Conservation (phyloP, 2,888 invertebrate genomes). For the Apomyelois bistriatella region DNA sequence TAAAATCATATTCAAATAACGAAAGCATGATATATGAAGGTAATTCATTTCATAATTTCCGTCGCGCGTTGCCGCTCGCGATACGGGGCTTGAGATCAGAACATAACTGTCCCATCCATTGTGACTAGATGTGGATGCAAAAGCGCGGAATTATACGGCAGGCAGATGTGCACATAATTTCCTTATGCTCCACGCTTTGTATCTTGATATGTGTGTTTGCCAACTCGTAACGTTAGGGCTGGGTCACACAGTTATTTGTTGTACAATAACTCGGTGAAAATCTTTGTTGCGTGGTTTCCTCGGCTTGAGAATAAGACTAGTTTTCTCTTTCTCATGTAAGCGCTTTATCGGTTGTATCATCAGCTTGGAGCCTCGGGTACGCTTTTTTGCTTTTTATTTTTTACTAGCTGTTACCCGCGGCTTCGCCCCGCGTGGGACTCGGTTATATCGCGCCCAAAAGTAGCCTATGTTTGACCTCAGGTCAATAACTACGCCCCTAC, state of each 20-base stretch:
- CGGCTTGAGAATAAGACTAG: too few species aligned
- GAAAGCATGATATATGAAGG: background rate
- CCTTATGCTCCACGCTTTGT: slow-evolving; percentile 5
- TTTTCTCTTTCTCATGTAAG: too few species aligned
- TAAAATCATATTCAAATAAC: background rate
- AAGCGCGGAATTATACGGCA: background rate
- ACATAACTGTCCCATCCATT: slow-evolving; percentile 2
- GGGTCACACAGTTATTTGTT: background rate
- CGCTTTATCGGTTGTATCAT: too few species aligned
- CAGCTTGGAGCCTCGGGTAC: too few species aligned
- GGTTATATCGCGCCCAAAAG: too few species aligned
- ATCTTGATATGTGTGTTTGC: slow-evolving; percentile 6
- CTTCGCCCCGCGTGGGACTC: too few species aligned
- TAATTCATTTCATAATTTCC: background rate
- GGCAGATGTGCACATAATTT: background rate
- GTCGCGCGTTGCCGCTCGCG: background rate
- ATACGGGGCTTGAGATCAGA: background rate
- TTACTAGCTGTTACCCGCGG: too few species aligned
- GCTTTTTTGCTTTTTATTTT: too few species aligned
- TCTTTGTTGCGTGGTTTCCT: too few species aligned
- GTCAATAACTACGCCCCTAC: too few species aligned
- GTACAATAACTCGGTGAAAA: too few species aligned
- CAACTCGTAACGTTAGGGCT: background rate
- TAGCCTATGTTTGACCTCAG: too few species aligned
- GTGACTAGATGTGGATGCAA: background rate